Base-by-base conservation (phyloP, 2,113 vertebrate species). In the Phylloscopus whistleri region DNA sequence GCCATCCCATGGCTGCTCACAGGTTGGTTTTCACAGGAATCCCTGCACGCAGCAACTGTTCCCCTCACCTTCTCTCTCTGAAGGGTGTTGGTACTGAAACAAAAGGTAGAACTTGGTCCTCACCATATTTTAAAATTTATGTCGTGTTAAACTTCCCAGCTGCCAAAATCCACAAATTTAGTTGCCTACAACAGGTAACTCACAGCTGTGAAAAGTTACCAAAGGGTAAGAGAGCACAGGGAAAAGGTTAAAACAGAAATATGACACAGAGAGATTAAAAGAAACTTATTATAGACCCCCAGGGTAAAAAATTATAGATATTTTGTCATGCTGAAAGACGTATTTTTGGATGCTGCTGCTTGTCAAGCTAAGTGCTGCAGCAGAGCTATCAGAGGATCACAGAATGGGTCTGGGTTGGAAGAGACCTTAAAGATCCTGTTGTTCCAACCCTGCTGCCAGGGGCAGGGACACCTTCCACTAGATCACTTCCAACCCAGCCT, bases 1-100 rank as follows among this genome's bases (percentile, higher is more conserved):
- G 98, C 86, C 98, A 97, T 93, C 97, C 93, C 68, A 83, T 93
- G 98, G 96, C 9, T 73, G 20, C 16, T 92, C 28, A 41, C 21
- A 37, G n/a, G 52, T 74, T 48, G 16, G 74, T 46, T 64, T 80
- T 89, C 89, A 63, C 15, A 30, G 88, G 16, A 19, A 75, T 87
- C 37, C 37, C 46, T 49, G 22, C n/a, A 23, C 28, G 21, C 13
- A 46, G 10, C 3, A 7, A 30, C 18, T 62, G 13, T 16, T 7
- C 9, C 4, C 28, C 4, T 23, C 80, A 52, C 22, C 3, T 2
- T 24, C 33, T 58, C 39, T 35, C 22, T 55, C 56, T 56, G 66
- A 49, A 79, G 14, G 11, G 6, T 51, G 27, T 15, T 59, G 43
- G 8, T 37, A 64, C 18, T 80, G n/a, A 41, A 74, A 83, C 3